Evolutionary conservation across 2,113 vertebrate genomes (phyloP).

Genomic region (Oxyura jamaicensis): DNA sequence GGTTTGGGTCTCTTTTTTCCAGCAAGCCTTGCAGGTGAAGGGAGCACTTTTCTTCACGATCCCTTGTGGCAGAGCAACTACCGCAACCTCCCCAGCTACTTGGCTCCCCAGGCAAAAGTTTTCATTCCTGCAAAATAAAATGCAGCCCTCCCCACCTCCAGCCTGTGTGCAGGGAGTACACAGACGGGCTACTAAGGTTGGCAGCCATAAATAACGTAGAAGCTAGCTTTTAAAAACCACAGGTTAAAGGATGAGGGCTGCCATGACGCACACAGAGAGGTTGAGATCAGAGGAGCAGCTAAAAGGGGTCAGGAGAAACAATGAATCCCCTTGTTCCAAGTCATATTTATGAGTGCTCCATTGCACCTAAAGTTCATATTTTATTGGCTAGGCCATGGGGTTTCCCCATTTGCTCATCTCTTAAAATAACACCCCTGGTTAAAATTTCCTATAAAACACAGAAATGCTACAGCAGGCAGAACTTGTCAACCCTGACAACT

Average conservation of each 20-base stretch:
- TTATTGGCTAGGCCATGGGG: slow-evolving; percentile 77
- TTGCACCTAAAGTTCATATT: slow-evolving; percentile 82
- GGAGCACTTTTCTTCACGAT: neutral
- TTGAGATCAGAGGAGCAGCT: slow-evolving; percentile 78
- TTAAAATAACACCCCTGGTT: slow-evolving; percentile 80
- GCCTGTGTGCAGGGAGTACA: slow-evolving; percentile 36
- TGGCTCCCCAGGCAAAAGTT: slow-evolving; percentile 32
- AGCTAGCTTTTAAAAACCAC: slow-evolving; percentile 74
- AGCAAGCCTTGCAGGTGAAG: slow-evolving; percentile 9
- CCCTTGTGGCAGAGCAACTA: neutral
- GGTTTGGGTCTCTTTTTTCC: neutral
- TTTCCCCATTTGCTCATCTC: slow-evolving; percentile 84
- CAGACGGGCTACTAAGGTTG: slow-evolving; percentile 64
- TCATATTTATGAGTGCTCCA: slow-evolving; percentile 79
- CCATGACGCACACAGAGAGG: slow-evolving; percentile 74
- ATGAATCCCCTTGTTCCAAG: slow-evolving; percentile 79
- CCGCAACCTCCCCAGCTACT: neutral
- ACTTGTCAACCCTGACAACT: slow-evolving; percentile 68
- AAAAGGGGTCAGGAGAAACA: slow-evolving; percentile 71
- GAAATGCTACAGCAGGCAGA: slow-evolving; percentile 57
- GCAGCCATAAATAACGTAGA: slow-evolving; percentile 77
- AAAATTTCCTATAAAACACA: slow-evolving; percentile 74
- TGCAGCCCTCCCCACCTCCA: neutral
- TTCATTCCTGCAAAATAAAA: slow-evolving; percentile 59
- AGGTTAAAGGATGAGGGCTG: slow-evolving; percentile 78